These are phyloP conservation scores for Zaprionus camerounensis DNA, from an alignment of 1,140 invertebrate species.

Conservation along the genomic window DNA sequence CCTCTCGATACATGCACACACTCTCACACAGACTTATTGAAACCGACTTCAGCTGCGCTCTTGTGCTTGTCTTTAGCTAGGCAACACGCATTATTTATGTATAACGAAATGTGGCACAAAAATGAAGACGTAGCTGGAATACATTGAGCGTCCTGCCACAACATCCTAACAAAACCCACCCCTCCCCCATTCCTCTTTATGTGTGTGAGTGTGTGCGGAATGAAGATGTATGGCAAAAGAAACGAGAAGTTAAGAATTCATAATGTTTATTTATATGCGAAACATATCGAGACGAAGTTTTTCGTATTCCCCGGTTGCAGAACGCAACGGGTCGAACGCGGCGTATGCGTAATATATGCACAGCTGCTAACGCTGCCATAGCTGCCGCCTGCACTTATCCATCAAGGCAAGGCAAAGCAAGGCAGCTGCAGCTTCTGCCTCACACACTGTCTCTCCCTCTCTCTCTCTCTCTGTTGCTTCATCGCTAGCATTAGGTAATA, in stretches of 20 bases:
- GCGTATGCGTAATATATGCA: conserved; percentile 78
- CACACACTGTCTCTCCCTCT: neutral
- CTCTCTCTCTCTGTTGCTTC: neutral
- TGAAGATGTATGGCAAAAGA: conserved; percentile 78
- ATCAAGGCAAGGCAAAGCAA: conserved; percentile 54
- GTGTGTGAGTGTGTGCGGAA: conserved; percentile 53
- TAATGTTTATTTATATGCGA: conserved; percentile 83
- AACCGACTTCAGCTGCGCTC: conserved; percentile 22
- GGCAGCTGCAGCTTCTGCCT: conserved; percentile 43
- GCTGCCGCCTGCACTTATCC: conserved; percentile 69
- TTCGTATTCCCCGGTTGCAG: conserved; percentile 44
- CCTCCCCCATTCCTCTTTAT: neutral
- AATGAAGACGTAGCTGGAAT: conserved; percentile 75
- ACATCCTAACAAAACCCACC: neutral
- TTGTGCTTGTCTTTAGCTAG: conserved; percentile 43
- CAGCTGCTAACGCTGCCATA: conserved; percentile 38
- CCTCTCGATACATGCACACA: conserved; percentile 13
- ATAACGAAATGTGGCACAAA: conserved; percentile 80
- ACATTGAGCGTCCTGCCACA: conserved; percentile 55
- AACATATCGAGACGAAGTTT: conserved; percentile 80
- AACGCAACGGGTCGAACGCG: conserved; percentile 36
- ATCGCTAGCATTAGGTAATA: conserved; percentile 76
- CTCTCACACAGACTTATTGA: conserved; percentile 6
- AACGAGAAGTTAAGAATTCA: conserved; percentile 81
- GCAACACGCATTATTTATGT: conserved; percentile 78